These are phyloP conservation scores for Ommatoiulus sabulosus DNA, from an alignment of 2,888 invertebrate genomes.

Conservation along the genomic window DNA sequence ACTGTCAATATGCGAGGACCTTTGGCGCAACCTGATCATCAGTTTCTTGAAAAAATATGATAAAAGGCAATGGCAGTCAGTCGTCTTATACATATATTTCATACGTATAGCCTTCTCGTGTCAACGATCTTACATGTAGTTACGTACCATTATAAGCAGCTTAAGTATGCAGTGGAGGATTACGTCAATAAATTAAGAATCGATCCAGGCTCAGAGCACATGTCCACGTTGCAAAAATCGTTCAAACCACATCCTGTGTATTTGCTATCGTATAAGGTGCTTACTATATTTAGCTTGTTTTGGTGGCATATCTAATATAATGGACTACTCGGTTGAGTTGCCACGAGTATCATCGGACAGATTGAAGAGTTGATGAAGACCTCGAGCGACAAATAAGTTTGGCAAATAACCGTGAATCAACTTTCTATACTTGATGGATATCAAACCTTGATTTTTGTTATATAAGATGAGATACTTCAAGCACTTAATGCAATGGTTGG, in stretches of 20 bases:
- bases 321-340: not conserved
- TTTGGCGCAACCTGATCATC: not conserved
- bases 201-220: not conserved
- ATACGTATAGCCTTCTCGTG: not conserved
- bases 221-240: no score
- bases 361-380: not conserved
- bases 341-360: not conserved
- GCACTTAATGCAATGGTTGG: no score
- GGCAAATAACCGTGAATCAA: no score
- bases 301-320: not conserved
- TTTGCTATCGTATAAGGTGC: no score
- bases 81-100: not conserved
- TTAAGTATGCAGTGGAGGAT: not conserved
- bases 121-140: not conserved
- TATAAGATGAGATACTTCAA: no score
- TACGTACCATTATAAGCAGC: not conserved
- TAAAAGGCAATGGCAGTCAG: not conserved
- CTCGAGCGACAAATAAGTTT: no score
- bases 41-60: not conserved
- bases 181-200: slow-evolving; percentile 30
- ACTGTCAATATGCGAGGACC: not conserved
- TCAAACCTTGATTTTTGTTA: no score
- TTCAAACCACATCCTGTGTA: no score
- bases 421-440: no score
- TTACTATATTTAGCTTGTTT: not conserved